Base-by-base conservation (phyloP, 2,113 vertebrate species). In the Panthera uncia region DNA sequence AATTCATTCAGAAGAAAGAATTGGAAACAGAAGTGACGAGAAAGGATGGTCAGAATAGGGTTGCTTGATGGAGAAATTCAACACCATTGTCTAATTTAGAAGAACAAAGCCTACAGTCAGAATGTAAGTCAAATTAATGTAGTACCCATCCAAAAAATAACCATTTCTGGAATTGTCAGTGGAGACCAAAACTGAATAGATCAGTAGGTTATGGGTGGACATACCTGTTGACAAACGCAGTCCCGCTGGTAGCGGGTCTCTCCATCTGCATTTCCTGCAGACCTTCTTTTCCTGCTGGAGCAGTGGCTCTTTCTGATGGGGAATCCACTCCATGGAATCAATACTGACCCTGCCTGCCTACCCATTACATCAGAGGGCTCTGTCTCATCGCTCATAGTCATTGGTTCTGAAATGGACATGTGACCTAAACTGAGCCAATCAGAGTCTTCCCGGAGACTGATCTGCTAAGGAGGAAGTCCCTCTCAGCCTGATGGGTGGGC, bases 181-280 rank as follows among this genome's bases (percentile, higher is more conserved):
- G 69, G 55, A 69, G 41, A 61, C 3, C 16, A 57, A 57, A n/a
- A 61, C 0, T 7, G 11, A 95, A 21, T 27, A 80, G 5, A 6
- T 41, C 69, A 36, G 21, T 57, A 71, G 57, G 33, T 81, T 66
- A 36, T 16, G 45, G 11, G 14, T 15, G 23, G 61, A 82, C 91
- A 78, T 16, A 31, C 3, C 23, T 33, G 1, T 23, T 7, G 18
- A 16, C 12, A 84, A 25, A 65, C 12, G 14, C 85, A 55, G 3
- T 7, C 12, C 7, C 48, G 52, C 0, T 21, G 13, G 12, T 5
- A 2, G 38, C 50, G 3, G 19, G 16, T 45, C 11, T 14, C 3
- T 48, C 55, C 21, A 9, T 21, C 68, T n/a, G 5, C 13, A 7
- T 31, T 71, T 18, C 18, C 3, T 1, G 14, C 48, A 73, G 7